These are phyloP conservation scores for Scrobipalpa costella DNA, from an alignment of 2,888 invertebrate genomes.

Conservation along the genomic window DNA sequence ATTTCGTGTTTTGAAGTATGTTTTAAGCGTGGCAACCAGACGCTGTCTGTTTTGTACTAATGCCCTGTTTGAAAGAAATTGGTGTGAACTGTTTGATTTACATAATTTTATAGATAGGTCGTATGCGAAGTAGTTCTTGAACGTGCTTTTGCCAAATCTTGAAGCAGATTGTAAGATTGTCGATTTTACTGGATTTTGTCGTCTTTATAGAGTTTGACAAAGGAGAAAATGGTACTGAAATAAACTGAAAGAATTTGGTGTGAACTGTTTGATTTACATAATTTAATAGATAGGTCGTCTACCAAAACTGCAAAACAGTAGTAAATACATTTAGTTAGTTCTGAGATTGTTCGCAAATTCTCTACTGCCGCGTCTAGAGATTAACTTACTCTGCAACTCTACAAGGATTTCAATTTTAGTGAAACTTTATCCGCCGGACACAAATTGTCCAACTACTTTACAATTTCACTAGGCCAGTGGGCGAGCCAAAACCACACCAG, in stretches of 20 bases:
- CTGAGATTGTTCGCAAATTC: background rate
- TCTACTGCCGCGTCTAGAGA: background rate
- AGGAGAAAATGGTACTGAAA: too few relatives aligned
- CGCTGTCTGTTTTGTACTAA: background rate
- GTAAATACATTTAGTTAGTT: background rate
- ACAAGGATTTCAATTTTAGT: background rate
- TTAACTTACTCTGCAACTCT: background rate
- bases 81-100: too few relatives aligned
- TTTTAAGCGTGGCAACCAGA: background rate
- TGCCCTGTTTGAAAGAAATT: background rate
- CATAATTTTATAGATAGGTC: too few relatives aligned
- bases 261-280: too few relatives aligned
- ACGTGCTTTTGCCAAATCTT: too few relatives aligned
- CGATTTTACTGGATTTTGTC: too few relatives aligned
- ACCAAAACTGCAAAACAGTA: background rate
- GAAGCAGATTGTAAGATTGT: too few relatives aligned
- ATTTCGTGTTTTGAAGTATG: constrained; percentile 1
- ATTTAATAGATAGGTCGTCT: background rate
- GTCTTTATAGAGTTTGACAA: too few relatives aligned
- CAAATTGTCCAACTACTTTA: constrained; percentile 8
- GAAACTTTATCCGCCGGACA: constrained; percentile 9
- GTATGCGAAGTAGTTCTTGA: constrained; percentile 6
- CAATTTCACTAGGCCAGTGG: background rate
- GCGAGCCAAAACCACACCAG: background rate
- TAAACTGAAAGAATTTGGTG: too few relatives aligned